Base-by-base conservation (phyloP, 2,888 invertebrate species). In the Boloria selene region DNA sequence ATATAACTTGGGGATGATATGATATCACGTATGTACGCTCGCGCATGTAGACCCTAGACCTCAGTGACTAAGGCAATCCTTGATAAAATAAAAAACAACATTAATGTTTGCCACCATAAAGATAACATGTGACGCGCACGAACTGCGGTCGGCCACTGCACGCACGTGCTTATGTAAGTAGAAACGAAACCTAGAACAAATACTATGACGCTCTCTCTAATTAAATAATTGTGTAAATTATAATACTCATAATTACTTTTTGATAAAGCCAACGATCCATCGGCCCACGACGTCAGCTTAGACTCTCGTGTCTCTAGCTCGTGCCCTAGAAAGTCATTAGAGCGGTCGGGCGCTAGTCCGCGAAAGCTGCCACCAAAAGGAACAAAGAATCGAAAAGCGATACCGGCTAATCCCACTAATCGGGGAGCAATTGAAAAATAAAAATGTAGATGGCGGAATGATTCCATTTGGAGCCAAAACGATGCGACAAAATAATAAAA, bases 401-500 rank as follows among this genome's bases (percentile, higher is more conserved):
- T 89, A 88, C 82, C 77, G 85, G 79, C 87, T 93, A 93, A 93
- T 92, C 92, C 91, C 84, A 90, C 89, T 93, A 93, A 93, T 93
- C 93, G 93, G 82, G 75, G 84, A 79, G 87, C 93, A 92, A 93
- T 93, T 93, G 93, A 93, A 93, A 92, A 93, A 93, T 93, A 93
- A 93, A 93, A 93, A 93, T 90, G 92, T 90, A 92, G 92, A 93
- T 91, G 87, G 90, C 86, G 82, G 88, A 92, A 91, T 92, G 87
- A 91, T 91, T 92, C 91, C 91, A 89, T 90, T 92, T 89, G 83
- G 90, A 86, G 86, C 88, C 90, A 88, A 90, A 92, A 92, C 92
- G 92, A 91, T 87, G 92, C 92, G 92, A 90, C 90, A 88, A 91
- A 92, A 92, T 92, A 92, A 91, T 90, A 92, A 92, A 92, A 90